Conservation (phyloP, 2,888 invertebrate genomes). For the Eupithecia dodoneata region DNA sequence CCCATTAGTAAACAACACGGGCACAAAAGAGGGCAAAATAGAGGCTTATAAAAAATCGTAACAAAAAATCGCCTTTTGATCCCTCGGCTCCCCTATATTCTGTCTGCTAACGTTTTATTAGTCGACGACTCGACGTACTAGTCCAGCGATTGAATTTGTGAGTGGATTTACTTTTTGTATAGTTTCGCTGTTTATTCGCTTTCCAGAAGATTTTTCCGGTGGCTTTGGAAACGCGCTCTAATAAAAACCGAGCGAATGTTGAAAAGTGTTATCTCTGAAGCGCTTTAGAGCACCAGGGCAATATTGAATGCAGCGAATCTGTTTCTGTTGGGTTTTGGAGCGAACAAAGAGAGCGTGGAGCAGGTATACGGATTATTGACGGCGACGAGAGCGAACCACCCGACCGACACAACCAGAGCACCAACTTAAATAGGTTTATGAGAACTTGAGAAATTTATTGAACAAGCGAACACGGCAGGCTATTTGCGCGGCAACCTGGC, state of each 20-base stretch:
- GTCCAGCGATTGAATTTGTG: constrained; percentile 65
- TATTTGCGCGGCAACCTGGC: constrained; percentile 39
- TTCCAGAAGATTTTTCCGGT: constrained; percentile 40
- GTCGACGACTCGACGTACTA: constrained; percentile 72
- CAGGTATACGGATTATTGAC: constrained; percentile 72
- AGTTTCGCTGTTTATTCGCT: constrained; percentile 33
- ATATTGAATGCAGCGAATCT: constrained; percentile 55
- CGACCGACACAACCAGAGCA: constrained; percentile 33
- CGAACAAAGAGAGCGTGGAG: constrained; percentile 74
- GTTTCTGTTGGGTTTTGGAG: constrained; percentile 54
- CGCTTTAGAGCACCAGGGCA: constrained; percentile 22
- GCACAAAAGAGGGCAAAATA: constrained; percentile 82
- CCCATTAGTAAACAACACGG: constrained; percentile 84
- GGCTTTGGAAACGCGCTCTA: constrained; percentile 59
- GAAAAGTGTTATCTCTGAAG: constrained; percentile 18
- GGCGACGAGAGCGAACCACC: constrained; percentile 63
- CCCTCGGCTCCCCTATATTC: constrained; percentile 74
- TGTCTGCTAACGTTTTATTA: constrained; percentile 80
- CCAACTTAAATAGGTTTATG: constrained; percentile 75
- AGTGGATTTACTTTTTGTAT: constrained; percentile 43
- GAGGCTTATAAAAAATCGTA: constrained; percentile 77
- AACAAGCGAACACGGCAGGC: constrained; percentile 29
- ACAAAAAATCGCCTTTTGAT: constrained; percentile 83
- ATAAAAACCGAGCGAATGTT: constrained; percentile 38
- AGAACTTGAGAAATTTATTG: constrained; percentile 68